A percentile compares a stretch with the other conserved stretches of the same genome.
phyloP scores from a whole-genome alignment of 2,888 invertebrate genomes.

The Heliconius aoede region DNA sequence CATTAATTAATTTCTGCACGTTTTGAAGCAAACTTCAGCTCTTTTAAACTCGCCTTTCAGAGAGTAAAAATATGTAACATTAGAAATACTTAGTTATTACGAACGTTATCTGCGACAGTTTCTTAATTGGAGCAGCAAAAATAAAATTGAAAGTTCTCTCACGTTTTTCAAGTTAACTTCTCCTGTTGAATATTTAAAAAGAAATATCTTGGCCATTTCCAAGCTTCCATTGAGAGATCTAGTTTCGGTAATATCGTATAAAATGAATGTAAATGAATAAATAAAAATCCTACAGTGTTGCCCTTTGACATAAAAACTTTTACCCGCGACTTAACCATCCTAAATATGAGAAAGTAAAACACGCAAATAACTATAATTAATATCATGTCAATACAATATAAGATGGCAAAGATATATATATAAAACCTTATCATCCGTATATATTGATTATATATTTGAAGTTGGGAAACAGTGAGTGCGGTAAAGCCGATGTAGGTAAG shows the following conservation, averaged over 20 bases:
- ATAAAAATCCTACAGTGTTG: no score
- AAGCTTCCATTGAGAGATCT: not conserved
- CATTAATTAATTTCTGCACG: conserved; percentile 43
- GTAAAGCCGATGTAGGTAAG: conserved; percentile 30
- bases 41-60: conserved; percentile 35
- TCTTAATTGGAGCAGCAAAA: conserved; percentile 19
- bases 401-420: not conserved
- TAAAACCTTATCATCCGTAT: not conserved
- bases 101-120: conserved; percentile 6
- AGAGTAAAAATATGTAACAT: conserved; percentile 29
- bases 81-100: conserved; percentile 19
- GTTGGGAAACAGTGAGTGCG: conserved; percentile 13
- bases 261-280: not conserved
- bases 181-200: not conserved
- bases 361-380: not conserved
- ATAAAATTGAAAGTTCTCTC: conserved; percentile 8
- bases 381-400: not conserved
- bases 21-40: conserved; percentile 40
- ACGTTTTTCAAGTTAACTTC: not conserved
- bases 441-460: conserved; percentile 13
- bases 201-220: not conserved
- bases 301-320: no score
- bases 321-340: no score
- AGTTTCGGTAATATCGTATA: not conserved
- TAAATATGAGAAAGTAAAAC: not conserved